Evolutionary conservation across 2,888 invertebrate genomes (phyloP).

Genomic region (Mythimna loreyi): DNA sequence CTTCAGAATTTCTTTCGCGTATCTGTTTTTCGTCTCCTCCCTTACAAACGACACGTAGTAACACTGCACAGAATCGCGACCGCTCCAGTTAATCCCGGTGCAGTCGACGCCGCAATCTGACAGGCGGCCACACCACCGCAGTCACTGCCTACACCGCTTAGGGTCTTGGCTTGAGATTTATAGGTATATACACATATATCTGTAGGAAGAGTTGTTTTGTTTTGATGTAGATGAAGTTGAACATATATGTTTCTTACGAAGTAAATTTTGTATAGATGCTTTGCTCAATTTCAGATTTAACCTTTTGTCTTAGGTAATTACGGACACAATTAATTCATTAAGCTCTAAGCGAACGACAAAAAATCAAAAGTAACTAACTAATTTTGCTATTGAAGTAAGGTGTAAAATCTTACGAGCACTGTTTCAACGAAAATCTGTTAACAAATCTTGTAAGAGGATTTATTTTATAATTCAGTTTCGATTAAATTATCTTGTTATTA

Average conservation of each 20-base stretch:
- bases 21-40: constrained; percentile 36
- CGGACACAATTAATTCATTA: no score
- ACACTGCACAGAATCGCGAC: constrained; percentile 65
- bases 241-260: no score
- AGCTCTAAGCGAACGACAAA: no score
- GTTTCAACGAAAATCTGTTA: no score
- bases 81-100: constrained; percentile 79
- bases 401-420: no score
- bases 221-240: background rate
- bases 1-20: constrained; percentile 12
- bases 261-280: no score
- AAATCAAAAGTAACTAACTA: no score
- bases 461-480: no score
- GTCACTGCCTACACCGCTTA: constrained; percentile 61
- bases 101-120: constrained; percentile 81
- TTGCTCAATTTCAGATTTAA: background rate
- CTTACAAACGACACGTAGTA: constrained; percentile 65
- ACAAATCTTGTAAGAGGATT: no score
- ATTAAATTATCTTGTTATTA: background rate
- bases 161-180: constrained; percentile 33
- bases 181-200: background rate
- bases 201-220: constrained; percentile 10
- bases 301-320: no score
- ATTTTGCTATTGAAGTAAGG: background rate
- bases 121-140: constrained; percentile 71